Evolutionary conservation across 2,113 vertebrate genomes (phyloP).

Genomic region (Suricata suricatta): DNA sequence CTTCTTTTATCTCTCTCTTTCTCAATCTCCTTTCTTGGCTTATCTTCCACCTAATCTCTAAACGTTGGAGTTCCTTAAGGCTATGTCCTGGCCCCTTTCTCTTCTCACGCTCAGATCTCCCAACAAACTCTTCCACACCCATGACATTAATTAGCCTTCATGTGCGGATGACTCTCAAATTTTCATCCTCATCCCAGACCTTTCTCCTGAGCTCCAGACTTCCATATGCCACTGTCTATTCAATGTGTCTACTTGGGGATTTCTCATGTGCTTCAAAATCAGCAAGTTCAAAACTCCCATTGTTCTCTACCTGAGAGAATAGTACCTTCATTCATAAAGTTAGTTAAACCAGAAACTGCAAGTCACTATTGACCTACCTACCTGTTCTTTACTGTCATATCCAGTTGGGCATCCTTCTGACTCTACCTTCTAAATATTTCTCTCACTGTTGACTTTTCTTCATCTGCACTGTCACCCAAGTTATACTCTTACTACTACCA

Average conservation of each 20-base stretch:
- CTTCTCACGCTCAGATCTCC: conserved; percentile 50
- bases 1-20: conserved; percentile 17
- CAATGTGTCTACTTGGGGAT: neutral
- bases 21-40: neutral
- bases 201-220: neutral
- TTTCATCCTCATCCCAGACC: neutral
- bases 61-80: conserved; percentile 47
- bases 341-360: neutral
- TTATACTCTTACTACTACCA: neutral
- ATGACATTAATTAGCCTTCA: conserved; percentile 46
- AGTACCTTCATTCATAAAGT: neutral
- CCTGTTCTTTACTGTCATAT: neutral
- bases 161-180: conserved; percentile 27
- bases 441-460: neutral
- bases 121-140: conserved; percentile 21
- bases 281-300: neutral
- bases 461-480: neutral
- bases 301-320: conserved; percentile 3
- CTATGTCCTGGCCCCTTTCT: conserved; percentile 41
- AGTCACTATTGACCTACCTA: neutral
- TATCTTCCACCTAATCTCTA: conserved; percentile 17
- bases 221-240: neutral
- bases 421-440: neutral
- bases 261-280: neutral
- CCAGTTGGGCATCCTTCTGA: neutral